Evolutionary conservation across 2,797 vertebrate genomes (phyloP), one percentile per base, ranked within the genome.

Genomic region (Chaetophractus vellerosus): DNA sequence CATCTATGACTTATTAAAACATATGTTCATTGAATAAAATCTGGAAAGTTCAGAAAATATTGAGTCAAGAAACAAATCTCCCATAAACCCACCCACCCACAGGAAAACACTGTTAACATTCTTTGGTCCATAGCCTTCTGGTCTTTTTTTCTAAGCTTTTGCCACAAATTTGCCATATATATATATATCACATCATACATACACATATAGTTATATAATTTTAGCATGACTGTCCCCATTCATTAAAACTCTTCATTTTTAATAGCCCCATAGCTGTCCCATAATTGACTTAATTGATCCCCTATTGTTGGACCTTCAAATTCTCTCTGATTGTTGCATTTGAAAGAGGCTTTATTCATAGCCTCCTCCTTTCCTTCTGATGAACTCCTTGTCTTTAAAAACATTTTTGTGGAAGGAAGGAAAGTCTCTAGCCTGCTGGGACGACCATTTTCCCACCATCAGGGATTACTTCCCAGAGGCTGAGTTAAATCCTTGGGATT

Each of bases 351-450:
- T 84, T 33, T 23, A 33, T 24, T 71, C 48, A 11, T 26, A 50
- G 55, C 64, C 31, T 26, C 52, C 19, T 36, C 45, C 18, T 48
- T 92, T 75, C 45, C 2, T 84, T 38, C 75, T 68, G 63, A 71
- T 88, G 57, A 12, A 28, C 31, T 88, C 48, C n/a, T 81, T 31
- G 14, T 28, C 31, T 93, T 85, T 93, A 26, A 91, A 93, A 91
- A 83, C 61, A 59, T 38, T 89, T 95, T 88, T 96, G 95, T n/a
- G 96, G 93, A 57, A 91, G n/a, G n/a, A n/a, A 88, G 64, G 69
- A 88, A 63, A 23, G 45, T 80, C 72, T 80, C 91, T 83, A 80
- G 59, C 72, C 48, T 71, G 57, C 38, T 0, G 2, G 69, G 75
- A 95, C 15, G 14, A 50, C 33, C 66, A 36, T 63, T 86, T 90